phyloP scores from a whole-genome alignment of 2,888 invertebrate species.

The Lasius platythorax region DNA sequence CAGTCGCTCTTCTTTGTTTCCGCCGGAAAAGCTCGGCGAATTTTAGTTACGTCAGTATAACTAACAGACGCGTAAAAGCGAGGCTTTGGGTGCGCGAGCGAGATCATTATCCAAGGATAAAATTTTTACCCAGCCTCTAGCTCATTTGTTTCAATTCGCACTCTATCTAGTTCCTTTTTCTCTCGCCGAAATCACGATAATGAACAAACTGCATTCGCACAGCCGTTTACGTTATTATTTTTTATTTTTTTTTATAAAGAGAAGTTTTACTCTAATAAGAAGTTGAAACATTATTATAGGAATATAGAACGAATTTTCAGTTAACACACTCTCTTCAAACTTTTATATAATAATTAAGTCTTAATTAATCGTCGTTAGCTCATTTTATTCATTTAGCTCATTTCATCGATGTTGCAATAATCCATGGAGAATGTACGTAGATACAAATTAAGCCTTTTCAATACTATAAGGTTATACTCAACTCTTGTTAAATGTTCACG shows the following conservation, averaged over 20 bases:
- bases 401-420: neutral
- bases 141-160: conserved; percentile 13
- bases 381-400: neutral
- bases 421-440: neutral
- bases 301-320: neutral
- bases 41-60: conserved; percentile 35
- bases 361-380: neutral
- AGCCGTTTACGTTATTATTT: neutral
- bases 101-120: conserved; percentile 37
- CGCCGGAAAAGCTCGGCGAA: conserved; percentile 27
- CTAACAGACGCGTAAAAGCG: conserved; percentile 40
- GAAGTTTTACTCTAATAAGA: neutral
- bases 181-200: neutral
- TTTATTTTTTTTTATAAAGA: neutral
- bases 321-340: neutral
- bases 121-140: conserved; percentile 4
- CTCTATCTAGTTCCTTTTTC: neutral
- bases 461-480: neutral
- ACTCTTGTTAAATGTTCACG: neutral
- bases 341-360: neutral
- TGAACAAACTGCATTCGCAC: neutral
- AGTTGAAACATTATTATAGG: neutral
- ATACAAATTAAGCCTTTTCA: conserved; percentile 10
- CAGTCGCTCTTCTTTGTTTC: conserved; percentile 29
- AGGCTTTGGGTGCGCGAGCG: conserved; percentile 28